Evolutionary conservation across 1,140 invertebrate species (phyloP).

Genomic region (Linepithema humile): DNA sequence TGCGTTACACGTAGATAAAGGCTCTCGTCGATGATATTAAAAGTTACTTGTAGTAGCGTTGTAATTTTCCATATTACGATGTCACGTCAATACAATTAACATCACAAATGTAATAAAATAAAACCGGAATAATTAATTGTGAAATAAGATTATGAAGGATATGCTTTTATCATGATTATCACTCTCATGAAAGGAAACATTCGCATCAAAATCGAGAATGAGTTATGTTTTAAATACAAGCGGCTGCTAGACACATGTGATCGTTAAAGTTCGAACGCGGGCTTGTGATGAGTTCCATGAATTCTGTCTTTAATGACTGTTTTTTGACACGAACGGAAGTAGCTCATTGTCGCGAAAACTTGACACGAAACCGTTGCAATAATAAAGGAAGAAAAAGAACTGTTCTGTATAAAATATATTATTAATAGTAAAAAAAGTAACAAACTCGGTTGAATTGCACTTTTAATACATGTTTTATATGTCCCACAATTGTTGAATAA

Average conservation of each 20-base stretch:
- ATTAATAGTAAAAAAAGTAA: background rate
- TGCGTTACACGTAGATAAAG: too few relatives aligned
- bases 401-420: too few relatives aligned
- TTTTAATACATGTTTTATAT: background rate
- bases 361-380: background rate
- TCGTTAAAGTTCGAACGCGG: conserved; percentile 51
- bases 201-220: background rate
- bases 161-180: background rate
- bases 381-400: too few relatives aligned
- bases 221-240: background rate
- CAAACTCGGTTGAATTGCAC: background rate
- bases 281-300: conserved; percentile 68
- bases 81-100: too few relatives aligned
- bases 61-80: too few relatives aligned
- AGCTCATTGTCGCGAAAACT: background rate
- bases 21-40: too few relatives aligned
- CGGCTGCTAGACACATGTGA: conserved; percentile 71
- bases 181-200: background rate
- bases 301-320: conserved; percentile 68
- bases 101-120: background rate
- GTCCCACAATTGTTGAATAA: background rate
- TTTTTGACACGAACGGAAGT: conserved; percentile 24
- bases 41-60: too few relatives aligned
- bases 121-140: background rate
- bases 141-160: background rate